Base-by-base conservation (phyloP, 2,888 invertebrate genomes). In the Ephialtes manifestator region DNA sequence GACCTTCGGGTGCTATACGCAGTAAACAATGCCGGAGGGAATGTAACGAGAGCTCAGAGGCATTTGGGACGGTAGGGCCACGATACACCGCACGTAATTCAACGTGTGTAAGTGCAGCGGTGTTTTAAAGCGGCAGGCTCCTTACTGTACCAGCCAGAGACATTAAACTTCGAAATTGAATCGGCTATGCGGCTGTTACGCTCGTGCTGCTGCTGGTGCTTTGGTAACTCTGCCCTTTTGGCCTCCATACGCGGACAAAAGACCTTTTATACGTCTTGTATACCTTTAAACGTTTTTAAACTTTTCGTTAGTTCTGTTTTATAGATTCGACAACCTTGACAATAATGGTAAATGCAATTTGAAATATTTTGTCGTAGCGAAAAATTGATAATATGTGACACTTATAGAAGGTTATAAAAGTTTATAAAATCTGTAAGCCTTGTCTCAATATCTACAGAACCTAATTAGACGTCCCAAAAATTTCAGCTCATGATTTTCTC, bases 101-200 rank as follows among this genome's bases (percentile, higher is more conserved):
- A 81, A 79, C 48, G 65, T 68, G 39, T 43, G 78, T 71, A 58
- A 79, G 79, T 71, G 82, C 43, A 71, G 63, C 24, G 60, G 67
- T 77, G 58, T 76, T 74, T 84, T 76, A n/a, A 43, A 46, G 68
- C 39, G 58, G 24, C 79, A 39, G 39, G 55, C 53, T 24, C 55
- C 60, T 63, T 79, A 81, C 84, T 78, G 83, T 81, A 75, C 84
- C 83, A 83, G 63, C 68, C 83, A 67, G 81, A 74, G 71, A 81
- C 79, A 85, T 87, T 86, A 88, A 88, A 88, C 79, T 80, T 79
- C 81, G 85, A 88, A 88, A 88, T 87, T 87, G 82, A 84, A 86
- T 76, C 84, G 79, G 71, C 71, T 65, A 48, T 39, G 43, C 71
- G 67, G 46, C 46, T 67, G 67, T 67, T 67, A 48, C 67, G 46